These are phyloP conservation scores for Andrena chrysosceles DNA, from an alignment of 2,888 invertebrate species.

Conservation along the genomic window DNA sequence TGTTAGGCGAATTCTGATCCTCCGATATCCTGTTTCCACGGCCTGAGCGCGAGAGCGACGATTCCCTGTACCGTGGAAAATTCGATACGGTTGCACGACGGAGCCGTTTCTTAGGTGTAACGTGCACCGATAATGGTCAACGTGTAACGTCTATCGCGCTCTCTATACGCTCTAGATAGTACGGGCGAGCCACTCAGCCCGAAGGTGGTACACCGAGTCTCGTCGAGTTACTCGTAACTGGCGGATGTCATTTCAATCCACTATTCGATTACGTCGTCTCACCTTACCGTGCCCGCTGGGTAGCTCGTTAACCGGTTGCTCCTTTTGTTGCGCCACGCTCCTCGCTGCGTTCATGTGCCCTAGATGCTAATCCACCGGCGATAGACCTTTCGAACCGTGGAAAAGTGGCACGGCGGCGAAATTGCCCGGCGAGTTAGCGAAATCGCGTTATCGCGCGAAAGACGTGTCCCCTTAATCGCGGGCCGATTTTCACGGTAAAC, in stretches of 20 bases:
- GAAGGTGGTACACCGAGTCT: conserved; percentile 62
- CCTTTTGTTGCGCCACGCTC: conserved; percentile 47
- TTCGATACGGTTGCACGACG: conserved; percentile 62
- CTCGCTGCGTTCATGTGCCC: not conserved
- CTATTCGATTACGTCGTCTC: conserved; percentile 78
- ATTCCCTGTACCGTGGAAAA: conserved; percentile 59
- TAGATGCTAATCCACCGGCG: not conserved
- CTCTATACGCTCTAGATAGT: conserved; percentile 62
- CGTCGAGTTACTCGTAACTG: conserved; percentile 75
- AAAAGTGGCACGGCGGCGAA: not conserved
- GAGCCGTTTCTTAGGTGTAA: conserved; percentile 66
- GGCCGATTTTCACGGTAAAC: conserved; percentile 25
- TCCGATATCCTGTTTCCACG: conserved; percentile 51
- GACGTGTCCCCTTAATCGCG: conserved; percentile 8
- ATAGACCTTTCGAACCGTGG: not conserved
- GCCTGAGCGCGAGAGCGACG: conserved; percentile 35
- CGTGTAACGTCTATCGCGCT: conserved; percentile 62
- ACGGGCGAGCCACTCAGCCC: conserved; percentile 56
- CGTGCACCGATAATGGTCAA: conserved; percentile 70
- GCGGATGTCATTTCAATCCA: conserved; percentile 80
- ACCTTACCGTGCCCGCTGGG: conserved; percentile 61
- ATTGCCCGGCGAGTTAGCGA: not conserved
- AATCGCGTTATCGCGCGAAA: conserved; percentile 16
- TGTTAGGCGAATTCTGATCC: conserved; percentile 33
- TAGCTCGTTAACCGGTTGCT: conserved; percentile 71